Evolutionary conservation across 2,113 vertebrate species (phyloP).

Genomic region (Rhegmatorhina hoffmannsi): DNA sequence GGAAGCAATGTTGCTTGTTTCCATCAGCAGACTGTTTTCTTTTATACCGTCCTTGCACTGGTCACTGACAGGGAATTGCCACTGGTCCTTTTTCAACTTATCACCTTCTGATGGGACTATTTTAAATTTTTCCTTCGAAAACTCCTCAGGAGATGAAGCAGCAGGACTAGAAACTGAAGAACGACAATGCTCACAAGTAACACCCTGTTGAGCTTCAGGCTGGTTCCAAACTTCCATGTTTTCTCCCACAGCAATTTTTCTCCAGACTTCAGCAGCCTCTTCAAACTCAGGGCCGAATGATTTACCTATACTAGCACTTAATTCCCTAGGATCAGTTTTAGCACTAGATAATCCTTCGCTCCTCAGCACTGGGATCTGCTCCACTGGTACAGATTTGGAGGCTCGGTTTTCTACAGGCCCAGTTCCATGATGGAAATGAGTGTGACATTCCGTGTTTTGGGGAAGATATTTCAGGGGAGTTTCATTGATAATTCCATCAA

Average conservation of each 20-base stretch:
- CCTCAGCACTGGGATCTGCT: background rate
- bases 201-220: background rate
- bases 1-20: background rate
- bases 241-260: background rate
- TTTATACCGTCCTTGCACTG: background rate
- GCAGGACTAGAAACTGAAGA: conserved; percentile 24
- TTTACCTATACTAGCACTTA: background rate
- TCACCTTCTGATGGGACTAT: background rate
- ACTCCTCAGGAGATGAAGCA: conserved; percentile 15
- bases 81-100: conserved; percentile 24
- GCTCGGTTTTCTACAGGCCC: background rate
- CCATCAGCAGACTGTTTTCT: background rate
- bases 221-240: background rate
- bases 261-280: background rate
- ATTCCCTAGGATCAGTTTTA: background rate
- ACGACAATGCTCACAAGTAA: background rate
- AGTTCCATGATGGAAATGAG: background rate
- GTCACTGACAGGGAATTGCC: background rate
- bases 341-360: background rate
- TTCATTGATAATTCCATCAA: background rate
- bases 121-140: conserved; percentile 19
- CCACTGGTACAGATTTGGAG: background rate
- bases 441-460: background rate
- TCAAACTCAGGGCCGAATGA: background rate
- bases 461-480: background rate